Evolutionary conservation across 2,888 invertebrate genomes (phyloP), one percentile per base, ranked within the genome.

Genomic region (Mythimna vitellina): DNA sequence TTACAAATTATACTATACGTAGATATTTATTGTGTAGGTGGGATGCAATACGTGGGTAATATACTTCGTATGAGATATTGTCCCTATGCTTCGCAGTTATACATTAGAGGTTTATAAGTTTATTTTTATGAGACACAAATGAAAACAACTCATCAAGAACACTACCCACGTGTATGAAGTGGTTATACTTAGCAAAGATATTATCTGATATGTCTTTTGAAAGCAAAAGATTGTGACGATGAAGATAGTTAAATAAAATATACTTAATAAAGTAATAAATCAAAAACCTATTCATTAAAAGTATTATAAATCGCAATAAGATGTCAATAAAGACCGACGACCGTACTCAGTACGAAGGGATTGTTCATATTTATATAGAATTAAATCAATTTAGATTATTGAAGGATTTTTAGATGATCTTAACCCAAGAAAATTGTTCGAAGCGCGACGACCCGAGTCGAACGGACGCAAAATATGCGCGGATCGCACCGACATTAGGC

Each of bases 381-480:
- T 56, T 8, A 38, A 75, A 46, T 20, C 2, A 46, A 17, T 46
- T 14, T 46, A 46, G 38, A 12, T 42, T 17, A 20, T 2, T 17
- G 4, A 54, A 3, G n/a, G 46, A 17, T 32, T 29, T n/a, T 35
- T 22, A 17, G 10, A 35, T 25, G 12, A 53, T 51, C 5, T 12
- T 35, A 46, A 22, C 25, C 46, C 42, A 51, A 53, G 57, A 69
- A 69, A 67, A 53, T 76, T 74, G 71, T 73, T 70, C 58, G 29
- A 78, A 73, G 46, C 71, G 64, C 65, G 70, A 66, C 81, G 72
- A 71, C 72, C 66, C 63, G 64, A 75, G 56, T 67, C 72, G 65
- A 82, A 73, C 73, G 77, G 68, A 82, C 84, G 86, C 83, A 85
- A 87, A 89, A 86, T 85, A 88, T 88, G 83, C 82, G 83, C 85